Base-by-base conservation (phyloP, 92 coral and sea anemone genomes). In the Actinostola sp. region DNA sequence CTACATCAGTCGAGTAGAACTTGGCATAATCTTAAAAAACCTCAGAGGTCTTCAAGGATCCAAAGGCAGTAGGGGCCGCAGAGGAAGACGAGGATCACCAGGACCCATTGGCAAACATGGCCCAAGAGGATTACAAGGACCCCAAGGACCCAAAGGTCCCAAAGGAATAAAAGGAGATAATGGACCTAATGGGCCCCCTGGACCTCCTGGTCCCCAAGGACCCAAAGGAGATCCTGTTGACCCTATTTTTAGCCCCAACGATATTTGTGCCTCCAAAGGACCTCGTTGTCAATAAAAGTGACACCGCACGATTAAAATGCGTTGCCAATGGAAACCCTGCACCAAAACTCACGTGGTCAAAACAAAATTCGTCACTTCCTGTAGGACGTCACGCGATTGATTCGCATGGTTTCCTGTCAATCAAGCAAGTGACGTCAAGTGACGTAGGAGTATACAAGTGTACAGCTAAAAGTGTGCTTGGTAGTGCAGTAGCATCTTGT, bases 21-120 rank as follows among this genome's bases (percentile, higher is more conserved):
- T 36, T 36, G 42, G 42, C 6, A 36, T 4, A 36, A n/a, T 46
- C 53, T 16, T 46, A 39, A 39, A 14, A 6, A 39, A 7, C 8
- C 44, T 39, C 14, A 8, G 84, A 15, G 83, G 85, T 20, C 73
- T 62, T 34, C 72, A 54, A 49, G 89, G 85, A 35, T 39, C 19
- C 54, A 61, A 76, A 64, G 89, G 89, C 54, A 65, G 34, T 26
- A 44, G 80, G 3, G 89, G 89, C 27, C 41, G 76, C 4, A 53
- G 63, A 33, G 89, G 89, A 44, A 66, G 57, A 67, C 42, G 39
- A 0, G 89, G 89, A 0, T 68, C 55, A 13, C 44, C 55, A 32
- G 89, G 89, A 24, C 67, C 85, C 21, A 70, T 80, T 20, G 89
- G 89, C 10, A 84, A 84, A 72, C 80, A 84, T 31, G 89, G 89